Conservation (phyloP, 1,140 invertebrate genomes). For the Platyura marginata region DNA sequence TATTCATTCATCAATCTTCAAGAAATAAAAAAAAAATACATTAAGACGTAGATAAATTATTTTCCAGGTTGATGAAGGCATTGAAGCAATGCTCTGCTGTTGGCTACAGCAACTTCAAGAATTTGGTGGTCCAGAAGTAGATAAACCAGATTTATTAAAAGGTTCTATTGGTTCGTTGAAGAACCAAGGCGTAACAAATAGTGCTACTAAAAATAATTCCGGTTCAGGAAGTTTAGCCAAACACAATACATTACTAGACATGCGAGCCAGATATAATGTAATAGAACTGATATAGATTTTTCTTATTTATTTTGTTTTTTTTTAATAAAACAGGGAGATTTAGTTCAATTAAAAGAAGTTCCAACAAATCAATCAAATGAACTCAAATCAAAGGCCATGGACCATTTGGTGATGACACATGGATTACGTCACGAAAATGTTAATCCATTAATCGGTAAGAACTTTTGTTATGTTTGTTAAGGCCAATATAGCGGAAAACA, state of each 20-base stretch:
- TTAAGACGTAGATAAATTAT: not conserved
- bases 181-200: slow-evolving; percentile 27
- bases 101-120: slow-evolving; percentile 64
- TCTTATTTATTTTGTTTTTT: not conserved
- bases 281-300: slow-evolving; percentile 21
- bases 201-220: slow-evolving; percentile 22
- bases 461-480: too few relatives aligned
- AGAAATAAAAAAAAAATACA: slow-evolving; percentile 1
- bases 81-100: slow-evolving; percentile 62
- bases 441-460: slow-evolving; percentile 56
- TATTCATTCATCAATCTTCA: not conserved
- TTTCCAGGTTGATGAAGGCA: slow-evolving; percentile 53
- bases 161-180: slow-evolving; percentile 50
- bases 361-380: slow-evolving; percentile 39
- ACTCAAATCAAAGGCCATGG: slow-evolving; percentile 58
- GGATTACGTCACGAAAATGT: slow-evolving; percentile 74
- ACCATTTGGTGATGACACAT: slow-evolving; percentile 61
- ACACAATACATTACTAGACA: slow-evolving; percentile 40
- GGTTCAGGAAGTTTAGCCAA: slow-evolving; percentile 39
- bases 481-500: too few relatives aligned
- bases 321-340: slow-evolving; percentile 47
- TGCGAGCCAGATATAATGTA: slow-evolving; percentile 60
- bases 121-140: slow-evolving; percentile 56
- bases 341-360: slow-evolving; percentile 62
- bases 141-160: slow-evolving; percentile 63